Percentiles rank a stretch among this genome's conserved stretches.
Evolutionary conservation across 2,888 invertebrate species (phyloP).

Genomic region (Beris morrisii): DNA sequence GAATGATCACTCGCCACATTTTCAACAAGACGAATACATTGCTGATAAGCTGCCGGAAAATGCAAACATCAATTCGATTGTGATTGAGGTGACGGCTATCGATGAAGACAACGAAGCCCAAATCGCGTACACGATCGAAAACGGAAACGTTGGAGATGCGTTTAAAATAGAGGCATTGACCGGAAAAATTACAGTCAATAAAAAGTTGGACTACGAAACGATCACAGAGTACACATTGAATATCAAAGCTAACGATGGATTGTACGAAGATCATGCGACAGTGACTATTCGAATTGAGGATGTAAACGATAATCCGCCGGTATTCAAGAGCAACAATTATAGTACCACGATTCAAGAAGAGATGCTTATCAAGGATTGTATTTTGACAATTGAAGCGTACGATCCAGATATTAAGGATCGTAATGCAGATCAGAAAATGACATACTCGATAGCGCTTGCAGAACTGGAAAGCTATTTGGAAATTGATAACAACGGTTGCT

Average conservation of each 20-base stretch:
- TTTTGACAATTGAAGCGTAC: conserved; percentile 72
- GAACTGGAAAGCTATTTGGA: conserved; percentile 71
- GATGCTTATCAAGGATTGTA: conserved; percentile 67
- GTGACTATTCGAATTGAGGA: conserved; percentile 86
- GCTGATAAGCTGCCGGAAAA: conserved; percentile 79
- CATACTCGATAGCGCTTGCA: conserved; percentile 72
- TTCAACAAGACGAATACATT: conserved; percentile 73
- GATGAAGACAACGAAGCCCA: conserved; percentile 88
- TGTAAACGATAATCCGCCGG: conserved; percentile 91
- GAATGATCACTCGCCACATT: conserved; percentile 93
- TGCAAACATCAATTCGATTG: conserved; percentile 78
- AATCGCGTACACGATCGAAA: conserved; percentile 83
- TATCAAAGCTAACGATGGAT: conserved; percentile 81
- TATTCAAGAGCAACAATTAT: conserved; percentile 71
- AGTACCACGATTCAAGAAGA: conserved; percentile 78
- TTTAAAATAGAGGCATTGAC: conserved; percentile 84
- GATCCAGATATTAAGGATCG: conserved; percentile 84
- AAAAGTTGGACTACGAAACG: conserved; percentile 78
- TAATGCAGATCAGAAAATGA: conserved; percentile 74
- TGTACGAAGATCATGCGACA: conserved; percentile 77
- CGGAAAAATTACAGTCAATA: conserved; percentile 81
- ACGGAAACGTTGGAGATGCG: conserved; percentile 83
- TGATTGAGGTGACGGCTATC: conserved; percentile 83
- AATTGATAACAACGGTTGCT: conserved; percentile 76
- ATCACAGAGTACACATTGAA: conserved; percentile 83